Percentiles rank a stretch among this genome's conserved stretches.
These are phyloP conservation scores for Aplidium turbinatum DNA, from an alignment of 23 tunicate species.

Conservation along the genomic window DNA sequence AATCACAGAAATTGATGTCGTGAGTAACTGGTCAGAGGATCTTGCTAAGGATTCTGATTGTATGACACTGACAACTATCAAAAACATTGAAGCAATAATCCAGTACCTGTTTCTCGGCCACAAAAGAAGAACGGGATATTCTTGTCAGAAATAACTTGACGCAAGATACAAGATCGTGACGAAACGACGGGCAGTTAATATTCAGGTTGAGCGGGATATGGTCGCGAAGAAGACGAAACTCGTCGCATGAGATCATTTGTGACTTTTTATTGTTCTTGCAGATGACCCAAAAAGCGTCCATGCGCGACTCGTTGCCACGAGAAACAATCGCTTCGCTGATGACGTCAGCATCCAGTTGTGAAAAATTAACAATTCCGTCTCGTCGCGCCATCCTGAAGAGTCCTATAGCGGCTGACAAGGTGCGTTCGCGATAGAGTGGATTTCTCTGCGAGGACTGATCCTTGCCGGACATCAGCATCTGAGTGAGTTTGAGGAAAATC, in stretches of 20 bases:
- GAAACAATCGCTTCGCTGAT: slow-evolving; percentile 11
- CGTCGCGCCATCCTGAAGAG: slow-evolving; percentile 33
- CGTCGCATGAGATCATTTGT: slow-evolving; percentile 16
- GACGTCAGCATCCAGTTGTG: slow-evolving; percentile 23
- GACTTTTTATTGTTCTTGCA: slow-evolving; percentile 35
- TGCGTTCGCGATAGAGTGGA: background rate
- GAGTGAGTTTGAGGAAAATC: slow-evolving; percentile 9
- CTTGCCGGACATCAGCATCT: background rate
- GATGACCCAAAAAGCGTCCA: slow-evolving; percentile 43
- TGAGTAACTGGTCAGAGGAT: too few relatives aligned
- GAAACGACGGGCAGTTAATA: slow-evolving; percentile 46
- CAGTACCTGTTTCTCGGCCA: slow-evolving; percentile 29
- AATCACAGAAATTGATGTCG: too few relatives aligned
- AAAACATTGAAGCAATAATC: background rate
- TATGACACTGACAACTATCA: background rate
- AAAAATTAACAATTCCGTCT: slow-evolving; percentile 8
- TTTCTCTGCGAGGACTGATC: too few relatives aligned
- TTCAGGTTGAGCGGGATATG: slow-evolving; percentile 56
- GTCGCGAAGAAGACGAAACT: slow-evolving; percentile 29
- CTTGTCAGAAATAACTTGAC: slow-evolving; percentile 18
- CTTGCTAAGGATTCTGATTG: too few relatives aligned
- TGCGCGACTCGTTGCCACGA: slow-evolving; percentile 22
- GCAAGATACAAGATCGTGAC: slow-evolving; percentile 43
- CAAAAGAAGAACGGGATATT: background rate
- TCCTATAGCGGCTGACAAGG: slow-evolving; percentile 42